Evolutionary conservation across 2,888 invertebrate genomes (phyloP), one percentile per base, ranked within the genome.

Genomic region (Aphidoletes aphidimyza): DNA sequence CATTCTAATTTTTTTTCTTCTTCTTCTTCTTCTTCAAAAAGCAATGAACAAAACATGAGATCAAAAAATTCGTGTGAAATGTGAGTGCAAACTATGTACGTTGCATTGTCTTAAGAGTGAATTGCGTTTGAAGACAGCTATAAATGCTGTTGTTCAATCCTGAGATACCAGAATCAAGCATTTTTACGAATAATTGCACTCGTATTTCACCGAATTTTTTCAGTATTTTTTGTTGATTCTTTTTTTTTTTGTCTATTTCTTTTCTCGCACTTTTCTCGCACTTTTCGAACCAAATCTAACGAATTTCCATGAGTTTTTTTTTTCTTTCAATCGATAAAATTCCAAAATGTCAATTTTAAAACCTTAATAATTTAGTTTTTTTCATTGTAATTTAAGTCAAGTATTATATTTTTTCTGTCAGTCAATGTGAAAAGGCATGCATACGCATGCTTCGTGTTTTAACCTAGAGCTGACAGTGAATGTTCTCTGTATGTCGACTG

Each of bases 11-110:
- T 54, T 54, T 54, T 22, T 22, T 22, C 54, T 54, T 54, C 54
- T 5, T 47, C 22, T 54, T 22, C 39, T 8, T 39, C 39, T 39
- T 54, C 6, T 22, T 54, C 17, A 69, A 69, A 69, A 69, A 69
- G 69, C 69, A 69, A 69, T 69, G 30, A 69, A 69, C 69, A 69
- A 69, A 69, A 69, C 30, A 69, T 69, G 69, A 69, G 69, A 69
- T 69, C 69, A 69, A 69, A 69, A 69, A 69, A 69, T 69, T 30
- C 69, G 30, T 14, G n/a, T 30, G 30, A 34, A 69, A 69, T 69
- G 54, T 54, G 2, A n/a, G 54, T 54, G 54, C 69, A 30, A 30
- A 69, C 42, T 14, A n/a, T n/a, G n/a, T n/a, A n/a, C n/a, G n/a
- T n/a, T n/a, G n/a, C n/a, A n/a, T n/a, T n/a, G n/a, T n/a, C n/a